Evolutionary conservation across 2,797 vertebrate species (phyloP).

Genomic region (Tarsius wallacei): DNA sequence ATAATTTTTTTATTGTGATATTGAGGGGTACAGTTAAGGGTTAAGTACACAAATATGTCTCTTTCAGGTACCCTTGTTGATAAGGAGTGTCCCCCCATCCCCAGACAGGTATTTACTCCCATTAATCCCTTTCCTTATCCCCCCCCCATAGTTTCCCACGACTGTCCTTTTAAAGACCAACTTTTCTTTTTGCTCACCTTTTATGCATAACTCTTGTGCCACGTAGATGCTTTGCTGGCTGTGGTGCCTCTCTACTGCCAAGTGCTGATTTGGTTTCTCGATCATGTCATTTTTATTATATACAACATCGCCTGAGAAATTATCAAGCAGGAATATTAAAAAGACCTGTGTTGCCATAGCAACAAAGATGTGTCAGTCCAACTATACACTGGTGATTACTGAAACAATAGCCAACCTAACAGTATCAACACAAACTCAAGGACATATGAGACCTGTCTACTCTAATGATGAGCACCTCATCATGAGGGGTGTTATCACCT

Average conservation of each 20-base stretch:
- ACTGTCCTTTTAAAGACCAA: neutral
- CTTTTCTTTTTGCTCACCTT: neutral
- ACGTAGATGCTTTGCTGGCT: neutral
- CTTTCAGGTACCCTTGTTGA: no score
- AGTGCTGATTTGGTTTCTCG: neutral
- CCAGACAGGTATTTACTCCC: no score
- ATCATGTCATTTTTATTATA: neutral
- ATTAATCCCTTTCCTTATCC: no score
- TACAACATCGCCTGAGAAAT: conserved; percentile 1
- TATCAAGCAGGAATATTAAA: conserved; percentile 12
- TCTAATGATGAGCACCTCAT: neutral
- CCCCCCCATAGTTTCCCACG: no score
- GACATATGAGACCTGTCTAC: neutral
- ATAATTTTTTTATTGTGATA: no score
- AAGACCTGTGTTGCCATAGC: conserved; percentile 37
- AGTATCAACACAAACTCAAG: neutral
- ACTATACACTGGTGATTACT: neutral
- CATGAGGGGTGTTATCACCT: neutral
- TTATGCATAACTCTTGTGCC: neutral
- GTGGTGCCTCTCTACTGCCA: neutral
- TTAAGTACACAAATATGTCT: no score
- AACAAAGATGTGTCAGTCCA: conserved; percentile 20
- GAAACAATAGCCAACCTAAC: neutral
- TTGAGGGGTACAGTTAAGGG: no score
- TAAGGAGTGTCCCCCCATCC: no score